Evolutionary conservation across 2,797 vertebrate genomes (phyloP), one percentile per base, ranked within the genome.

Genomic region (Manis javanica): DNA sequence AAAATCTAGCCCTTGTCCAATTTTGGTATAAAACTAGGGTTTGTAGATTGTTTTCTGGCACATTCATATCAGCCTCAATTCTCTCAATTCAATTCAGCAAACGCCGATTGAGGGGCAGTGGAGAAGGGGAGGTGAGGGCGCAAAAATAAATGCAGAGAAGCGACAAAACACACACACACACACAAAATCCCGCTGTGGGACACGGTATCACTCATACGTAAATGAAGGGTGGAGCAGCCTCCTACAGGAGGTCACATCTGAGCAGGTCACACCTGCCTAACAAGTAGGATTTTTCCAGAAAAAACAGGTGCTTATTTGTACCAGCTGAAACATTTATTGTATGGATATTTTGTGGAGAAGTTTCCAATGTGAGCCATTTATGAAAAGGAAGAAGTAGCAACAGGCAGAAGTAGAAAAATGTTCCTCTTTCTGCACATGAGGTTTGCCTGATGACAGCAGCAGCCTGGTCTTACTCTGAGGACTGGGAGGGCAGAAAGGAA

Each of bases 1-100:
- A 57, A 95, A 92, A 34, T 24, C 81, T 78, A 61, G 61, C 63
- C 31, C 37, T 85, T 63, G 29, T 92, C 85, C 68, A 69, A 37
- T 92, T 95, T 88, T 53, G 51, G 24, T 51, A 49, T 87, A 78
- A 91, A 49, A 77, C 15, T 16, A 7, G 42, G 64, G 26, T 59
- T 31, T 61, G 6, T 72, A 14, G 12, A 55, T 66, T 79, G 21
- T 89, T 79, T 79, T 87, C 34, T 39, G 61, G 42, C 92, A 75
- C 26, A 51, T 59, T 89, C 59, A 7, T 1, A 7, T n/a, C 55
- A 72, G 13, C 37, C 63, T 72, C 24, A 59, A 2, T 77, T 82
- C 37, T 93, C 83, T 66, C 8, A 3, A 26, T 78, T 85, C 63
- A 64, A 3, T 49, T 86, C 59, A 42, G 42, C 61, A 57, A 87